Conservation (phyloP, 2,888 invertebrate species). For the Sarcophaga carnaria region DNA sequence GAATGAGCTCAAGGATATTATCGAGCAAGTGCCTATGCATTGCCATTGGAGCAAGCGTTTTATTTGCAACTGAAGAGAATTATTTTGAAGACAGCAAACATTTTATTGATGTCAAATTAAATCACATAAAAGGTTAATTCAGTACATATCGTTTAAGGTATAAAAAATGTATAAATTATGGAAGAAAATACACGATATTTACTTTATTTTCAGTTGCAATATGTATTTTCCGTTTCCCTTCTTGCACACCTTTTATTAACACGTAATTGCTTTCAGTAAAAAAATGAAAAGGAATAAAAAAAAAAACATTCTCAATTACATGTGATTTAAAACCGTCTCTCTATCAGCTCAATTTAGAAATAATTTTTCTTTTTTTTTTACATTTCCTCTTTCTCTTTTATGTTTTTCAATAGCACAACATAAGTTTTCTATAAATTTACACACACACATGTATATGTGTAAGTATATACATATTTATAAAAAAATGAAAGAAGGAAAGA, state of each 20-base stretch:
- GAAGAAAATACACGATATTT: too few relatives aligned
- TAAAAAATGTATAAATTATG: too few relatives aligned
- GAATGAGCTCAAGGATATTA: too few relatives aligned
- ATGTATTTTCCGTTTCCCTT: neutral
- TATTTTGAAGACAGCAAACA: too few relatives aligned
- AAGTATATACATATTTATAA: neutral
- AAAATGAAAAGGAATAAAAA: neutral
- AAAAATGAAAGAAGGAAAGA: neutral
- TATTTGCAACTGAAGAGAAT: too few relatives aligned
- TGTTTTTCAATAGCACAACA: neutral
- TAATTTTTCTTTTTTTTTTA: neutral
- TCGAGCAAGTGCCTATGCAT: too few relatives aligned
- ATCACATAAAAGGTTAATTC: too few relatives aligned
- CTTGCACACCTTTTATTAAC: neutral
- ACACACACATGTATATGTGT: slow-evolving; percentile 14
- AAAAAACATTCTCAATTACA: neutral
- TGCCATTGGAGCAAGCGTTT: too few relatives aligned
- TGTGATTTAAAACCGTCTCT: neutral
- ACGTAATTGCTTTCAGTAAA: neutral
- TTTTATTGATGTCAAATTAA: too few relatives aligned
- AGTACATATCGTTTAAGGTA: too few relatives aligned
- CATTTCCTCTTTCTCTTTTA: neutral
- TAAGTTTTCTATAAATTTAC: slow-evolving; percentile 1
- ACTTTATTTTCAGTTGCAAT: too few relatives aligned
- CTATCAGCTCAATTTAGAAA: neutral